These are phyloP conservation scores for Virgularia gustaviana DNA, from an alignment of 92 coral and sea anemone genomes.

Conservation along the genomic window DNA sequence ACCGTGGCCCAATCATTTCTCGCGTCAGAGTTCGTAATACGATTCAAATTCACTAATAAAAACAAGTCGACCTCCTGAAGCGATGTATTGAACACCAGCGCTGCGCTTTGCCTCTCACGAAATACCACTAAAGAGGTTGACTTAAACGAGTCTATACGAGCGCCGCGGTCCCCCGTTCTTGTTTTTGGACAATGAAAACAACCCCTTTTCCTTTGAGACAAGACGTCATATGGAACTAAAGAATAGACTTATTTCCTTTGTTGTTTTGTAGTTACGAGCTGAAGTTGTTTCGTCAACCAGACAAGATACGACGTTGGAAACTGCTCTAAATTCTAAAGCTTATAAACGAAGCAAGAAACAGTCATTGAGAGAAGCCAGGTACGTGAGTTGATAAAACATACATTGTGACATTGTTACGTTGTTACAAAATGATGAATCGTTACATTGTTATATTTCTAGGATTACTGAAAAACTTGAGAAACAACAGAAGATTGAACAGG, in stretches of 20 bases:
- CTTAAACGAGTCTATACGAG: too few species aligned
- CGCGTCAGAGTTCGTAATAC: too few species aligned
- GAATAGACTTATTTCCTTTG: not conserved
- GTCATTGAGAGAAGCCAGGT: constrained; percentile 98
- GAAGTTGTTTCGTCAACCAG: constrained; percentile 95
- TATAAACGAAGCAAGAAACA: constrained; percentile 98
- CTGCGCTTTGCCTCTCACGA: too few species aligned
- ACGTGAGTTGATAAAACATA: not conserved
- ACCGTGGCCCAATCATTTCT: too few species aligned
- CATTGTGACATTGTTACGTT: too few species aligned
- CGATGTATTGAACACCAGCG: too few species aligned
- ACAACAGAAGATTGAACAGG: constrained; percentile 99
- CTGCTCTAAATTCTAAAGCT: constrained; percentile 95
- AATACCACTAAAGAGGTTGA: too few species aligned
- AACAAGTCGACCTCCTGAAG: too few species aligned
- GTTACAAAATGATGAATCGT: too few species aligned
- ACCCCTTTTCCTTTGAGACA: not conserved
- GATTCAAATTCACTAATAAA: too few species aligned
- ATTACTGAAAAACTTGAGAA: constrained; percentile 97
- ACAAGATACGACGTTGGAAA: constrained; percentile 92
- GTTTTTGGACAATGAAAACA: not conserved
- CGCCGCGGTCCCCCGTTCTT: not conserved
- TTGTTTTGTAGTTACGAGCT: constrained; percentile 65
- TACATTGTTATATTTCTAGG: too few species aligned
- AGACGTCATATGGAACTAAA: not conserved